phyloP scores from a whole-genome alignment of 1,140 invertebrate species.

The Trypoxylus dichotomus region DNA sequence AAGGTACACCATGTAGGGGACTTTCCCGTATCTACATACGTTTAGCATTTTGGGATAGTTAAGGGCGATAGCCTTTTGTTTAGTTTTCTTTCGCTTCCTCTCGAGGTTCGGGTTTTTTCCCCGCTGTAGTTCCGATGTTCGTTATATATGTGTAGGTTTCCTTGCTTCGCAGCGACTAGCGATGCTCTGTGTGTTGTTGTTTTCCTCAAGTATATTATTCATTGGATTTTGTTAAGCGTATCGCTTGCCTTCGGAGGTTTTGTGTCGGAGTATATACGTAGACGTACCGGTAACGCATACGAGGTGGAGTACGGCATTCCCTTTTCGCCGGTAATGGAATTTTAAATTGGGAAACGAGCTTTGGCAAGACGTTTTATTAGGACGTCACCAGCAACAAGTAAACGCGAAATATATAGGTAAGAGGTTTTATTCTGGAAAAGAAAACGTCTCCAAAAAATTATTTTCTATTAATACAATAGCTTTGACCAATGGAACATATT shows the following conservation, averaged over 20 bases:
- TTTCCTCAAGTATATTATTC: slow-evolving; percentile 6
- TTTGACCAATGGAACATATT: too few relatives aligned
- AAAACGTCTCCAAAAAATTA: too few relatives aligned
- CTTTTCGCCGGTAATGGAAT: slow-evolving; percentile 8
- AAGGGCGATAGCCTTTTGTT: neutral
- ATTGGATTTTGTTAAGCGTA: neutral
- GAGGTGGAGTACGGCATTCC: neutral
- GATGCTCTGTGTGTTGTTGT: neutral
- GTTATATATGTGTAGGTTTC: neutral
- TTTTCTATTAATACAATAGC: too few relatives aligned
- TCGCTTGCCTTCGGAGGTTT: neutral
- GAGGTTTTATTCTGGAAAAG: neutral
- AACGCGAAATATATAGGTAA: neutral
- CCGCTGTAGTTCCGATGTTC: neutral
- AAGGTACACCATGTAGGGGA: neutral
- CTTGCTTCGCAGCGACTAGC: too few relatives aligned
- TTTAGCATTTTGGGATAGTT: neutral
- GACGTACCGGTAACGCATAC: neutral
- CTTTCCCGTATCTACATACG: neutral
- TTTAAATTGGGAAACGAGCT: slow-evolving; percentile 5
- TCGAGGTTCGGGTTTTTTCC: neutral
- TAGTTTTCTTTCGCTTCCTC: neutral
- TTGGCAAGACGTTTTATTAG: neutral
- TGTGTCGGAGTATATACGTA: neutral
- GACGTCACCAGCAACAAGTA: neutral